Base-by-base conservation (phyloP, 2,113 vertebrate genomes). In the Nothocercus nigrocapillus region DNA sequence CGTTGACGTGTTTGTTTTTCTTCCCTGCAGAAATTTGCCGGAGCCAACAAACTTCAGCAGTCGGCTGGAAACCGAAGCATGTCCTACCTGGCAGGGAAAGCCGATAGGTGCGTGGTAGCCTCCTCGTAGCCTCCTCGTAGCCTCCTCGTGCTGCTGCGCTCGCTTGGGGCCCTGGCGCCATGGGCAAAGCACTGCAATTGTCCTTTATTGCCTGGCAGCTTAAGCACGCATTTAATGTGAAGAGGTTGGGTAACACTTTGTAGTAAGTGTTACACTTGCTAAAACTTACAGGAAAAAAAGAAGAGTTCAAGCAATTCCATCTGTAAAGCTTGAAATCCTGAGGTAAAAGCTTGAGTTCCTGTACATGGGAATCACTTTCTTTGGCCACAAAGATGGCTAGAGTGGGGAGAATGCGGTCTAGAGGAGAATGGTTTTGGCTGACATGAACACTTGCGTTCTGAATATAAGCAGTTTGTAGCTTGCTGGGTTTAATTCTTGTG, bases 31-130 rank as follows among this genome's bases (percentile, higher is more conserved):
- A 99, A 98, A 97, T 96, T 82, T 69, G 59, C 96, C 32, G 98
- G 97, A 79, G 96, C 97, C 82, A 98, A 98, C 95, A 99, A 98
- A 95, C 85, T 94, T 15, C 98, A 98, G 32, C 91, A 94, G 12
- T 81, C 94, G 7, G 34, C 95, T 82, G 99, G 98, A 92, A 99
- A 97, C 95, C 97, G 97, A 93, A 99, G 99, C 96, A 99, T 99
- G 98, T 99, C 99, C 17, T 99, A 99, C 93, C 69, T 98, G 67
- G 76, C 94, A 0, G 98, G 98, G 47, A 99, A 98, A 88, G 98
- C 98, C 24, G 98, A 99, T 3, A 98, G 99, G 99, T 99, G 97
- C 17, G 96, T 92, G 53, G 56, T 24, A 66, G 2, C 2, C 14
- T 59, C 21, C 47, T 63, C 7, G 80, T 72, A 30, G 20, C 42